phyloP scores from a whole-genome alignment of 2,113 vertebrate genomes.

The Misgurnus anguillicaudatus region DNA sequence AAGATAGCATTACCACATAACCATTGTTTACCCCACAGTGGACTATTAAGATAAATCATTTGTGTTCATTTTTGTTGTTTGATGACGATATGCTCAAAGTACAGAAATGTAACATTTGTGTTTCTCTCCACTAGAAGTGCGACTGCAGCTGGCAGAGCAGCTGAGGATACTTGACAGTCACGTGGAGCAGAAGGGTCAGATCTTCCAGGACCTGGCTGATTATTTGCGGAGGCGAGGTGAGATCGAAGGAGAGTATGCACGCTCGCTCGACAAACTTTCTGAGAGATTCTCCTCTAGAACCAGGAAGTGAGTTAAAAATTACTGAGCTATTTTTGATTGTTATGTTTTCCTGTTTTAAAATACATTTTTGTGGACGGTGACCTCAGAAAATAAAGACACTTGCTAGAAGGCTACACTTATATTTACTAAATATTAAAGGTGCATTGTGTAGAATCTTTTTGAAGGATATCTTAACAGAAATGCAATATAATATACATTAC shows the following conservation, averaged over 20 bases:
- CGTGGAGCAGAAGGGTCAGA: constrained; percentile 82
- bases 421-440: too few relatives aligned
- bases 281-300: constrained; percentile 78
- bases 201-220: constrained; percentile 83
- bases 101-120: too few relatives aligned
- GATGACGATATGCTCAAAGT: too few relatives aligned
- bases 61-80: too few relatives aligned
- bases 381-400: too few relatives aligned
- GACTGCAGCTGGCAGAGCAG: constrained; percentile 82
- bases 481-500: too few relatives aligned
- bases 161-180: constrained; percentile 83
- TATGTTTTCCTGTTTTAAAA: not conserved
- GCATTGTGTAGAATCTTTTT: too few relatives aligned
- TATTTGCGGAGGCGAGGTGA: constrained; percentile 83
- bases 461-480: too few relatives aligned
- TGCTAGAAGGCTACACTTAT: too few relatives aligned
- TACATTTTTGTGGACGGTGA: too few relatives aligned
- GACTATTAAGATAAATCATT: not conserved
- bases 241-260: constrained; percentile 84
- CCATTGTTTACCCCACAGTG: not conserved
- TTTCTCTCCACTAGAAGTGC: constrained; percentile 76
- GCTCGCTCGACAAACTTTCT: constrained; percentile 83
- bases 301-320: constrained; percentile 63
- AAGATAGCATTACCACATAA: not conserved
- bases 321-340: not conserved